Evolutionary conservation across 1,140 invertebrate genomes (phyloP), one percentile per base, ranked within the genome.

Genomic region (Ceratina australensis): DNA sequence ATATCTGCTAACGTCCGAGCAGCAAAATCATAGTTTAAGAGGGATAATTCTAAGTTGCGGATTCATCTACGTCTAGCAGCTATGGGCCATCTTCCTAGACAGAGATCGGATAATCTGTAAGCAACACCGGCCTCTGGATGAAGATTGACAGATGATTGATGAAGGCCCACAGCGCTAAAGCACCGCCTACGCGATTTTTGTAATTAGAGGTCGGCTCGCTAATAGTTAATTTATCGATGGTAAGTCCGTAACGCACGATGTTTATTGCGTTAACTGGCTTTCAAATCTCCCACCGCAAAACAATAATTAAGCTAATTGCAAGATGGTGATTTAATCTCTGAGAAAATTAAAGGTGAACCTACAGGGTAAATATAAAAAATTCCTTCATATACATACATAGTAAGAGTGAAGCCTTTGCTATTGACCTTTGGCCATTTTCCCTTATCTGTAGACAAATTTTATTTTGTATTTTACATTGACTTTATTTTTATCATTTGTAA

Each of bases 121-220:
- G 65, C 82, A 71, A 66, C 57, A 33, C 26, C 42, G 73, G 66
- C 63, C 67, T 56, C 18, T 66, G 54, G 49, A 56, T 56, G 42
- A 68, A 22, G 82, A 83, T 83, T 83, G 82, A 83, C 77, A 81
- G 76, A 26, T 83, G 81, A 83, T 79, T 83, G 81, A 83, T 83
- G 80, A 83, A 66, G 80, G 81, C 81, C 49, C 24, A 42, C 64
- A 69, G 81, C 63, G 74, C 72, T 54, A 75, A 84, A 85, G 82
- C 20, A 83, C 69, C 81, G 81, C 80, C 80, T 69, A 83, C 69
- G 78, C 75, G 59, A 81, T 79, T 81, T 83, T 82, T 81, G 42
- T 83, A 83, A 83, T 83, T 82, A 83, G 47, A 83, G 65, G 81
- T 49, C 75, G 80, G 74, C 52, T 73, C 71, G 28, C 69, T 83